phyloP scores from a whole-genome alignment of 2,888 invertebrate genomes.

The Cataglyphis albicans region DNA sequence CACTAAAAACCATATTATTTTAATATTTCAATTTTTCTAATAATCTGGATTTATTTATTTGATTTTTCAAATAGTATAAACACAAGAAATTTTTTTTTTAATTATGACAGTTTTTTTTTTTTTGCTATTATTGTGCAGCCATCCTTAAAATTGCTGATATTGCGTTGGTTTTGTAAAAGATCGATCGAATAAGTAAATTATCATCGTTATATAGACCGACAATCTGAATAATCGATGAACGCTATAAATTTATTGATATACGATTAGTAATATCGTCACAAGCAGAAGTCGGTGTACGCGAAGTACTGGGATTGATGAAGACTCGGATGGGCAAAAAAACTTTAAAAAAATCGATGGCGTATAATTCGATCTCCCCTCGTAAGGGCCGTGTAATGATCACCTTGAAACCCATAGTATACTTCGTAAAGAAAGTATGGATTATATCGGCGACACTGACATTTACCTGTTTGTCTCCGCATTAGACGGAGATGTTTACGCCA shows the following conservation, averaged over 20 bases:
- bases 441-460: slow-evolving; percentile 25
- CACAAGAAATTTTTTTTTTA: no score
- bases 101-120: no score
- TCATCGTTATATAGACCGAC: not conserved
- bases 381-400: slow-evolving; percentile 25
- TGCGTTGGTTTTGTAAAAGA: not conserved
- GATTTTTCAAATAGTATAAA: no score
- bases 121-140: no score
- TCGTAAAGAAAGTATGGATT: slow-evolving; percentile 7
- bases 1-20: no score
- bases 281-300: not conserved
- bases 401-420: slow-evolving; percentile 7
- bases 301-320: not conserved
- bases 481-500: not conserved
- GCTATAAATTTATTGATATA: not conserved
- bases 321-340: not conserved
- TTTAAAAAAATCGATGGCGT: not conserved
- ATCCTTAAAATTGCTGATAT: not conserved
- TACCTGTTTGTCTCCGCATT: slow-evolving; percentile 42
- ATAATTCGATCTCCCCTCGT: slow-evolving; percentile 21
- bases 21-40: no score
- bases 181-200: not conserved
- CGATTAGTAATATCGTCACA: not conserved
- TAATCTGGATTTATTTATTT: no score
- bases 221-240: not conserved